These are phyloP conservation scores for Drosophila longiperda DNA, from an alignment of 2,888 invertebrate species.

Conservation along the genomic window DNA sequence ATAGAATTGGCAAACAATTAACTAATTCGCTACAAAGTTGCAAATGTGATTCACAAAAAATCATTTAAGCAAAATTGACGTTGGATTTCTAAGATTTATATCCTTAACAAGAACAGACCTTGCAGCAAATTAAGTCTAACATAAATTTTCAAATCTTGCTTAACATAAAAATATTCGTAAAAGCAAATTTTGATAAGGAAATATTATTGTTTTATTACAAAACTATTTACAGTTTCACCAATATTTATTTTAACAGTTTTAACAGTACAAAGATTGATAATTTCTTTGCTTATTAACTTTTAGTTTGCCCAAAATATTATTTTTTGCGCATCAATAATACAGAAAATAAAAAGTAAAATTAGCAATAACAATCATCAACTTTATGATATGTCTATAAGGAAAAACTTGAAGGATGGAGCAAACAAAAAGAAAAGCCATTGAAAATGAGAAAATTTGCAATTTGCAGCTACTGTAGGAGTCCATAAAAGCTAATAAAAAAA, in stretches of 20 bases:
- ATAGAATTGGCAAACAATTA: conserved; percentile 1
- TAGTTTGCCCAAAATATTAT: conserved; percentile 5
- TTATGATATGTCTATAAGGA: conserved; percentile 37
- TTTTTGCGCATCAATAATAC: conserved; percentile 23
- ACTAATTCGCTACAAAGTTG: neutral
- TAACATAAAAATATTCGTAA: neutral
- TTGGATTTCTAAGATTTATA: no score
- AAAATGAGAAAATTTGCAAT: conserved; percentile 37
- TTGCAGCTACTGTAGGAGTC: conserved; percentile 24
- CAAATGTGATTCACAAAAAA: neutral
- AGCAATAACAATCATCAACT: conserved; percentile 33
- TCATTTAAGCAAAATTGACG: neutral
- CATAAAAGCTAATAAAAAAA: conserved; percentile 15
- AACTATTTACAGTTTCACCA: neutral
- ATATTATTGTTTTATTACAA: neutral
- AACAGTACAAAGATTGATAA: neutral
- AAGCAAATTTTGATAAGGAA: neutral
- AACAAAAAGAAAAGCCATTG: conserved; percentile 9
- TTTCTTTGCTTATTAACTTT: neutral
- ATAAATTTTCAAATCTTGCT: neutral
- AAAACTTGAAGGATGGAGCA: conserved; percentile 32
- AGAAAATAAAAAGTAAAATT: conserved; percentile 9
- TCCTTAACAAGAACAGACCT: no score
- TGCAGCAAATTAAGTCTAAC: neutral
- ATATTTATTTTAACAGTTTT: neutral